Base-by-base conservation (phyloP, 2,113 vertebrate species). In the Catharus fuscescens region DNA sequence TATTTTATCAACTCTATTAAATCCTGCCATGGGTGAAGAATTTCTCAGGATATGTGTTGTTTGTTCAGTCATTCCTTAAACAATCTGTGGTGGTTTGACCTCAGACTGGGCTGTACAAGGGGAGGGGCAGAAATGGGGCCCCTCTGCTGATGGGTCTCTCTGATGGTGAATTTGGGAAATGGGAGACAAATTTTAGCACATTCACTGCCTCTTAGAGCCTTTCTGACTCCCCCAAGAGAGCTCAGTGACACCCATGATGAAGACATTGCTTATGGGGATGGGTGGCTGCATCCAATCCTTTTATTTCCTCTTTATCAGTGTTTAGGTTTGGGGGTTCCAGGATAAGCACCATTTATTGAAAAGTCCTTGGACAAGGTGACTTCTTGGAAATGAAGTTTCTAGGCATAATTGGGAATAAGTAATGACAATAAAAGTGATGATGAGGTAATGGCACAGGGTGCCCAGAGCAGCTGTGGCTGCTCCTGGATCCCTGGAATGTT, bases 371-470 rank as follows among this genome's bases (percentile, higher is more conserved):
- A 29, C 15, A 25, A 40, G 5, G 3, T 69, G 71, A 9, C 14
- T 31, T 21, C n/a, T 86, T 54, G 65, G 48, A 89, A 64, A 32
- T 28, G 5, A 82, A 61, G 9, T 32, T 87, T 70, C 38, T 50
- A 32, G 48, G 42, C 24, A 26, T 65, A 62, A 52, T 3, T 26
- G 6, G 38, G 47, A 77, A 65, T 69, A 80, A 72, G 25, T 1
- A 2, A 34, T 28, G 15, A 28, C 4, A 36, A 28, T 0, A 4
- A 69, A 10, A 32, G 23, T 5, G 10, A 23, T 29, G 4, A 29
- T 48, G 67, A 80, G 34, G 14, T 3, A 25, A 34, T 13, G 9
- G 47, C 0, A 10, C 14, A 53, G 40, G 24, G 4, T 69, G 14
- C 7, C 16, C 54, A 67, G 54, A 47, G n/a, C 0, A 31, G 19